phyloP scores from a whole-genome alignment of 2,113 vertebrate genomes.

The Aythya baeri region DNA sequence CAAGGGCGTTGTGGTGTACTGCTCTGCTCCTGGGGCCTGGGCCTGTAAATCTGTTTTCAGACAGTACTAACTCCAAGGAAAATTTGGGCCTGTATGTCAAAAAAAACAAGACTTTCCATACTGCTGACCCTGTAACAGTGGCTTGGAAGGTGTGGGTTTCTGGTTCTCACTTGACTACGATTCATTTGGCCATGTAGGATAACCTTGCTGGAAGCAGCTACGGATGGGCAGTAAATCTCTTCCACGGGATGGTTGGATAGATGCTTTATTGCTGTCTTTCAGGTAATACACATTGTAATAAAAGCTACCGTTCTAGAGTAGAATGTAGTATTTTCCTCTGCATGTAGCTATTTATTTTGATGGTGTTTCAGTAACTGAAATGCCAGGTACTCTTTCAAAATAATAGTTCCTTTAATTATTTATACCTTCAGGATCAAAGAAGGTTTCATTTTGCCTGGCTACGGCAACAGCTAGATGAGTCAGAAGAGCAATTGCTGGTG shows the following conservation, averaged over 20 bases:
- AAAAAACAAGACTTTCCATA: neutral
- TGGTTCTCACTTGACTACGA: neutral
- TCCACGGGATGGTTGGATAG: neutral
- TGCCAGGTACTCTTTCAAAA: slow-evolving; percentile 4
- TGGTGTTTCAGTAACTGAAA: neutral
- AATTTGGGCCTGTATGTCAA: neutral
- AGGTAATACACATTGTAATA: neutral
- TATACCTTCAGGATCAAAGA: neutral
- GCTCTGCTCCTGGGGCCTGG: neutral
- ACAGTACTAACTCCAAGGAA: neutral
- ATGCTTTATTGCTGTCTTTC: neutral
- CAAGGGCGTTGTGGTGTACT: no score
- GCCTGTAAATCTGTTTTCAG: neutral
- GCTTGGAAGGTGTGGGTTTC: neutral
- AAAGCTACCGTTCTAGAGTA: neutral
- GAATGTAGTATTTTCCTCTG: neutral
- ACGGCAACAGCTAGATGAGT: slow-evolving; percentile 33
- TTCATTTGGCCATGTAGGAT: neutral
- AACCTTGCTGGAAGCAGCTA: neutral
- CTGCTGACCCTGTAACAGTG: neutral
- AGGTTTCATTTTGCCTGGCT: slow-evolving; percentile 27
- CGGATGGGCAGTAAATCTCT: neutral
- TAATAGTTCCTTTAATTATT: slow-evolving; percentile 30
- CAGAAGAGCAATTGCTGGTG: slow-evolving; percentile 28
- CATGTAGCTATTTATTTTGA: neutral